phyloP scores from a whole-genome alignment of 1,140 invertebrate species.

The Scaptomyza graminum region DNA sequence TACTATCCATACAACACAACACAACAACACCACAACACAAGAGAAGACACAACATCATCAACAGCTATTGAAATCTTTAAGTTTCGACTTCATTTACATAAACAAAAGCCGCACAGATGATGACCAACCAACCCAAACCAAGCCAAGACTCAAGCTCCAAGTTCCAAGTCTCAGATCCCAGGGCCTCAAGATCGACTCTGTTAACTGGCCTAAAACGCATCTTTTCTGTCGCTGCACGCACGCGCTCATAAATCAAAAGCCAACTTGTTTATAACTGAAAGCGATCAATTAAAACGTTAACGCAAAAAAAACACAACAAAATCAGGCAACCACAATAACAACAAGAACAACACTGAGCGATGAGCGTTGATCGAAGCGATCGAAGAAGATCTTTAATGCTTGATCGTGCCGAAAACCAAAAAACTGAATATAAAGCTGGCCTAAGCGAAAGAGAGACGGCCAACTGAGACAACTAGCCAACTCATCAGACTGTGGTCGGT shows the following conservation, averaged over 20 bases:
- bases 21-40: background rate
- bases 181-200: constrained; percentile 6
- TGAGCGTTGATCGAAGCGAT: constrained; percentile 63
- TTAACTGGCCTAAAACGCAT: constrained; percentile 71
- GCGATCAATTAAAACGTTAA: constrained; percentile 82
- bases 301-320: constrained; percentile 66
- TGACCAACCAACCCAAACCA: background rate
- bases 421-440: constrained; percentile 63
- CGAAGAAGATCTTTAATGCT: constrained; percentile 54
- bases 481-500: constrained; percentile 4
- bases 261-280: constrained; percentile 82
- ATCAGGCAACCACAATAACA: constrained; percentile 5
- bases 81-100: constrained; percentile 57
- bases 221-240: constrained; percentile 75
- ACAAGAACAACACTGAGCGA: constrained; percentile 41
- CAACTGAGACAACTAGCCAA: constrained; percentile 10
- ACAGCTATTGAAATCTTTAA: constrained; percentile 72
- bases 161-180: background rate
- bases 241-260: constrained; percentile 78
- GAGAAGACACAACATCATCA: constrained; percentile 70
- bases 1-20: constrained; percentile 14
- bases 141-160: no score
- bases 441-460: constrained; percentile 11
- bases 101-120: constrained; percentile 46
- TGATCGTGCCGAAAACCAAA: constrained; percentile 70